phyloP scores from a whole-genome alignment of 2,797 vertebrate species.

The Podarcis siculus region DNA sequence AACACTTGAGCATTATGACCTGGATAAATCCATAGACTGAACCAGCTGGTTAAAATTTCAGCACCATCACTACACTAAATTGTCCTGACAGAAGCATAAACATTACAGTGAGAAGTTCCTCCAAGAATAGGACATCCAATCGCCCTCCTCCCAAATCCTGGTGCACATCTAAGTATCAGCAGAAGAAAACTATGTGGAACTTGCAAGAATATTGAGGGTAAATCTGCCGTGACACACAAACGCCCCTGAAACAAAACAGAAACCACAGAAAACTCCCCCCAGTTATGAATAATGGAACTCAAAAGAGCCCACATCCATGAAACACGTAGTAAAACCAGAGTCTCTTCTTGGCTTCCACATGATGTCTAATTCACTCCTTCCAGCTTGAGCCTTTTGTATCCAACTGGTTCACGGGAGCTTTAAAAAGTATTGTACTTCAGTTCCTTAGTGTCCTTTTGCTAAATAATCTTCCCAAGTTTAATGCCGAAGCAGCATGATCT shows the following conservation, averaged over 20 bases:
- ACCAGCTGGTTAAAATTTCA: background rate
- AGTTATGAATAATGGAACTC: background rate
- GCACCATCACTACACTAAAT: background rate
- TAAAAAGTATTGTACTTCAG: background rate
- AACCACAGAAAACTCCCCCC: background rate
- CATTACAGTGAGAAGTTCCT: background rate
- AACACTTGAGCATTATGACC: background rate
- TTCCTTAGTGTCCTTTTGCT: constrained; percentile 24
- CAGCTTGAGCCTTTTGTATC: background rate
- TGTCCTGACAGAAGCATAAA: background rate
- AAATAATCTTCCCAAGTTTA: constrained; percentile 4
- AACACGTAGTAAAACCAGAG: background rate
- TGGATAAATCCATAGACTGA: background rate
- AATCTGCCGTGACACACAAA: background rate
- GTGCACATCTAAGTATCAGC: background rate
- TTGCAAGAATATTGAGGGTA: background rate
- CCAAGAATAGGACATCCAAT: background rate
- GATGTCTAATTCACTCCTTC: background rate
- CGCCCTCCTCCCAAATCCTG: background rate
- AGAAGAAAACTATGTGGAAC: background rate
- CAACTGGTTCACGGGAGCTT: background rate
- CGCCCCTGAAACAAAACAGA: background rate
- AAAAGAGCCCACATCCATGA: constrained; percentile 9
- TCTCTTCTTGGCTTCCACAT: constrained; percentile 3
- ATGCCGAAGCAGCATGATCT: constrained; percentile 27